phyloP scores from a whole-genome alignment of 2,113 vertebrate genomes.

The Takifugu flavidus region DNA sequence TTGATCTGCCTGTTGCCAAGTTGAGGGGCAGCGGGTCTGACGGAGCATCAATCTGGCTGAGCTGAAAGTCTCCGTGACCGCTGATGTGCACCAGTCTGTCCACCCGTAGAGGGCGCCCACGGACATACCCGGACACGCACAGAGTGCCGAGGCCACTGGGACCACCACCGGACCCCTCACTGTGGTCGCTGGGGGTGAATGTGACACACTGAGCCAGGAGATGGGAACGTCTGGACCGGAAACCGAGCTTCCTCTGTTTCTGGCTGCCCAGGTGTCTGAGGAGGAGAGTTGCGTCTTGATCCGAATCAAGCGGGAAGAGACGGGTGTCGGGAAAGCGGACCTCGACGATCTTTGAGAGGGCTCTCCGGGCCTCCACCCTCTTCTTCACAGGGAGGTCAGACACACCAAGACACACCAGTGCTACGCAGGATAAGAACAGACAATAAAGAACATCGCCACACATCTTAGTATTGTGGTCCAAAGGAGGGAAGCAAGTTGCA shows the following conservation, averaged over 20 bases:
- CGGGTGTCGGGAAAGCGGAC: constrained; percentile 84
- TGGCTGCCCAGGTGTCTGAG: constrained; percentile 86
- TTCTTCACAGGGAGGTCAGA: constrained; percentile 83
- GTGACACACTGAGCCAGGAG: constrained; percentile 79
- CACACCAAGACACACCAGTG: constrained; percentile 84
- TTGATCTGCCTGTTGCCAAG: constrained; percentile 57
- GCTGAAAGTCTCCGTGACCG: constrained; percentile 93
- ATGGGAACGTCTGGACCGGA: constrained; percentile 84
- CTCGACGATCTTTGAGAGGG: constrained; percentile 80
- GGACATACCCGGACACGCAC: constrained; percentile 88
- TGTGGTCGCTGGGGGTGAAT: constrained; percentile 71
- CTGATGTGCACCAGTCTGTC: constrained; percentile 89
- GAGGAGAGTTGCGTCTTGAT: constrained; percentile 82
- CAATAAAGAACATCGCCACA: not conserved
- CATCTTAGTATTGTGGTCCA: not conserved
- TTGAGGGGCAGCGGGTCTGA: constrained; percentile 83
- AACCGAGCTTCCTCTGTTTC: constrained; percentile 84
- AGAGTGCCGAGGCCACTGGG: constrained; percentile 80
- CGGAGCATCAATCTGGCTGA: constrained; percentile 88
- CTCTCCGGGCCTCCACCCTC: constrained; percentile 79
- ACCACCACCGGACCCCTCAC: constrained; percentile 40
- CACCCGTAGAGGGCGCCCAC: constrained; percentile 80
- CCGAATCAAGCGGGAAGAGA: constrained; percentile 81
- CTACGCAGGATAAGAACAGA: constrained; percentile 47
- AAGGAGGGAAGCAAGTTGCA: not conserved